Base-by-base conservation (phyloP, 2,797 vertebrate genomes). In the Melanotaenia pygmaea region DNA sequence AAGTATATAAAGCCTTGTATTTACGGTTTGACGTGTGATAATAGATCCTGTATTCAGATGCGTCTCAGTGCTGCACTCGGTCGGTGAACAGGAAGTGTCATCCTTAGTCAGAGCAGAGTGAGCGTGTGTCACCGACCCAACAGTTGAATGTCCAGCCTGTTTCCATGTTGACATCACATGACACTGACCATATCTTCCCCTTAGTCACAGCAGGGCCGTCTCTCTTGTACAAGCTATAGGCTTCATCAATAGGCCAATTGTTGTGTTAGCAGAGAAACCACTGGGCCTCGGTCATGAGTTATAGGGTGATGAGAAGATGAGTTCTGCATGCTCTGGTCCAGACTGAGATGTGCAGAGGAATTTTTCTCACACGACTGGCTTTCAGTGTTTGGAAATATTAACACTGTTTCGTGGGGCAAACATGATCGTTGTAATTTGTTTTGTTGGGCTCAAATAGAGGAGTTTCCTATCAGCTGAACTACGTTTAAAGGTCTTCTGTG, bases 141-240 rank as follows among this genome's bases (percentile, higher is more conserved):
- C 77, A 14, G 80, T 3, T 3, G 22, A 83, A 75, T 37, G 59
- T 77, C 72, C 83, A 28, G 77, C 70, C 76, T 88, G 80, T 90
- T 87, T 88, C 82, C 81, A 87, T 90, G 88, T 72, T 61, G 83
- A 85, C 78, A 62, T 79, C 86, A 82, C 89, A 88, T 92, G 90
- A 90, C 75, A 50, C 76, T 77, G 84, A 87, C 64, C 58, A 64
- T 70, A 70, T 80, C 77, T 53, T 28, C 57, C 35, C 40, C 75
- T 80, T 72, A 20, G 77, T 77, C 81, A 58, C 73, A 79, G 68
- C 75, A n/a, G 59, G 64, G 62, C 47, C 61, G 35, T 32, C 63
- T 56, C 65, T 38, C 77, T 13, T 30, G 47, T 50, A 24, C 61
- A 53, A 57, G 40, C 81, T 78, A 84, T 84, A 81, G 78, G 69